These are phyloP conservation scores for Pissodes strobi DNA, from an alignment of 1,140 invertebrate genomes.

Conservation along the genomic window DNA sequence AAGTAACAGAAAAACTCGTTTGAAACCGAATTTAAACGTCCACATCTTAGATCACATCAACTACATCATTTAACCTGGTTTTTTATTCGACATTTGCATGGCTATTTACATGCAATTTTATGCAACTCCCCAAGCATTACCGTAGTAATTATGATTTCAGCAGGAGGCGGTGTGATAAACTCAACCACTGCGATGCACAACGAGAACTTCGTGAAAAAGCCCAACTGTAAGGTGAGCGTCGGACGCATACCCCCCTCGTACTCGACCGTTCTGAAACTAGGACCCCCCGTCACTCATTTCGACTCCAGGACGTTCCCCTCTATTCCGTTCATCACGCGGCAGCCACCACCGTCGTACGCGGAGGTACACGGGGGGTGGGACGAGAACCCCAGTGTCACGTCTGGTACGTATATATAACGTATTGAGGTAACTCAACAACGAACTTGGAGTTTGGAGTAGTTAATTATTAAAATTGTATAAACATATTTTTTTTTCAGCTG, in stretches of 20 bases:
- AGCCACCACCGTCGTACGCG: conserved; percentile 48
- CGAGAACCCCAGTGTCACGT: conserved; percentile 32
- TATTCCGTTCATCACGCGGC: conserved; percentile 36
- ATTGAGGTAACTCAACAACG: too few species aligned
- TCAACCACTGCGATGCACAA: conserved; percentile 24
- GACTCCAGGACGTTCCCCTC: conserved; percentile 18
- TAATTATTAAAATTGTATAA: neutral
- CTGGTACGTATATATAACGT: conserved; percentile 38
- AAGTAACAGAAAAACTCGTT: too few species aligned
- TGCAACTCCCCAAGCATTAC: too few species aligned
- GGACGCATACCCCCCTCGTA: conserved; percentile 44
- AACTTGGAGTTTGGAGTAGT: too few species aligned
- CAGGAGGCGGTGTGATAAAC: conserved; percentile 26
- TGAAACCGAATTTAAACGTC: too few species aligned
- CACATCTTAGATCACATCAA: too few species aligned
- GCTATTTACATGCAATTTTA: too few species aligned
- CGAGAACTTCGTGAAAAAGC: conserved; percentile 11
- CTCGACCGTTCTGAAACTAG: conserved; percentile 45
- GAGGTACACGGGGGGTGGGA: conserved; percentile 40
- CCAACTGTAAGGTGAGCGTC: neutral
- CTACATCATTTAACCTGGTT: too few species aligned
- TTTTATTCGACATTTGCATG: too few species aligned
- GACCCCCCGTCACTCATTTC: conserved; percentile 24
- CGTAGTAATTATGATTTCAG: too few species aligned
- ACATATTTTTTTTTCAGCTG: conserved; percentile 34